Evolutionary conservation across 2,888 invertebrate species (phyloP), one percentile per base, ranked within the genome.

Genomic region (Eupithecia dodoneata): DNA sequence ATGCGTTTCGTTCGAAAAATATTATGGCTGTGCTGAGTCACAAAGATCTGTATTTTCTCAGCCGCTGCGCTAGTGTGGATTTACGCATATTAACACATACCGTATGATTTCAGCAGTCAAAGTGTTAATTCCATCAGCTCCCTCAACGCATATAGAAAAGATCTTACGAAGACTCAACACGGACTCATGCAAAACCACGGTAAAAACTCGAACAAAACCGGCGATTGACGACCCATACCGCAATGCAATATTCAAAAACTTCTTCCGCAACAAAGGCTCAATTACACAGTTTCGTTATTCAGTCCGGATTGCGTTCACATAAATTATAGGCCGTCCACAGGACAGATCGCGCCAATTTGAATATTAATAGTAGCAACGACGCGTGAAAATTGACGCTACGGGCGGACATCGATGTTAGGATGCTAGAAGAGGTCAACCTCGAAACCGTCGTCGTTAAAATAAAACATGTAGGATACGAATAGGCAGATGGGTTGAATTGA

Each of bases 291-390:
- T 85, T 85, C 85, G 83, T 87, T 85, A 76, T 78, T 78, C 72
- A 71, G 86, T 86, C 84, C 83, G 85, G 85, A 86, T 85, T 86
- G 85, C 84, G 88, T 89, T 87, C 87, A 87, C 85, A 90, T 91
- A 91, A 92, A 91, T 91, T 86, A 90, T 88, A 91, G 89, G 80
- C 85, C 86, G 89, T 80, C 47, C 79, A 79, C 52, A 90, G 90
- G 93, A 93, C 94, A 94, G 92, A 94, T 94, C 93, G 93, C 92
- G 88, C 91, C 93, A 93, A 94, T 94, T 94, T 94, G 90, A 94
- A 94, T 94, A 94, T 94, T 94, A 94, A 94, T 94, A 92, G 92
- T 90, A 77, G 87, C 93, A 92, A 87, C 91, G 88, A 84, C 87
- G 92, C 94, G 94, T 94, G 93, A 94, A 94, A 94, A 94, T 90